Percentiles rank a stretch among this genome's conserved stretches.
Conservation (phyloP, 2,888 invertebrate genomes). For the Cataglyphis livida region DNA sequence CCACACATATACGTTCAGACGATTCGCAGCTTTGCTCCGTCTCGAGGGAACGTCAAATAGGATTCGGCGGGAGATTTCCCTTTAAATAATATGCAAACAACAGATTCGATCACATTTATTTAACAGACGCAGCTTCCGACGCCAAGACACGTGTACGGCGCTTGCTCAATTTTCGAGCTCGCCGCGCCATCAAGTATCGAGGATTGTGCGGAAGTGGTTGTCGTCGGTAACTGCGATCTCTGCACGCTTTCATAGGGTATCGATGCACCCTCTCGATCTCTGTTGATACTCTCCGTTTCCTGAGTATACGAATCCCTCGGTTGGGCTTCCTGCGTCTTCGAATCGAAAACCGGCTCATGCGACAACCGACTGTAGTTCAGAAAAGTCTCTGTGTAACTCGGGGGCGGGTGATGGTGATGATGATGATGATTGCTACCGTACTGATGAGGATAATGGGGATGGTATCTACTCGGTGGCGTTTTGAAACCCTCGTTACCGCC, state of each 20-base stretch:
- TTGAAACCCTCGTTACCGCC: conserved; percentile 82
- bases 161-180: conserved; percentile 81
- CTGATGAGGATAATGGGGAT: conserved; percentile 79
- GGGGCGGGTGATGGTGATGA: conserved; percentile 75
- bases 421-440: conserved; percentile 77
- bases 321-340: conserved; percentile 76
- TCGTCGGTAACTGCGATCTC: conserved; percentile 75
- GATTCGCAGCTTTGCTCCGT: conserved; percentile 5
- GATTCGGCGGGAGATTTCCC: neutral
- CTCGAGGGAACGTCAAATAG: conserved; percentile 8
- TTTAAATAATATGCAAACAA: conserved; percentile 43
- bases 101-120: conserved; percentile 59
- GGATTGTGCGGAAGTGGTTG: conserved; percentile 73
- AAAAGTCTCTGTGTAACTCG: conserved; percentile 81
- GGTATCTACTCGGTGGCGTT: conserved; percentile 80
- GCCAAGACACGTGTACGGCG: conserved; percentile 80
- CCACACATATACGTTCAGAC: conserved; percentile 25
- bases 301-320: conserved; percentile 69
- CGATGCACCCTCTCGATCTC: conserved; percentile 70
- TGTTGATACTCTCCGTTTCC: conserved; percentile 72
- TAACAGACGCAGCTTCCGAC: conserved; percentile 83
- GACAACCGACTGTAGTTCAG: conserved; percentile 82
- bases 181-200: conserved; percentile 74
- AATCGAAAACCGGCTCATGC: conserved; percentile 76
- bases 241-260: conserved; percentile 69